Base-by-base conservation (phyloP, 2,797 vertebrate species). In the Anguilla pacifica region DNA sequence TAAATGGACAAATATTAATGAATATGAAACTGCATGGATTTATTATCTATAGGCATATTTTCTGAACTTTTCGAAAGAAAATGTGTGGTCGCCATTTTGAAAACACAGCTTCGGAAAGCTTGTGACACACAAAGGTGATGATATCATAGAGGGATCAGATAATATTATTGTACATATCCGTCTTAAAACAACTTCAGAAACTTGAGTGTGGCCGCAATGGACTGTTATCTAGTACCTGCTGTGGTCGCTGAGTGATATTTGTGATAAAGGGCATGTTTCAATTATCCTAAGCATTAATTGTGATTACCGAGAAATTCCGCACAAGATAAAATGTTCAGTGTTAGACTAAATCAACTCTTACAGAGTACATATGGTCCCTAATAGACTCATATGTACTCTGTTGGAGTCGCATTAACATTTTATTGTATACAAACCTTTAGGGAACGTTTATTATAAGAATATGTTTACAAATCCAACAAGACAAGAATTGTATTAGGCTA, bases 141-240 rank as follows among this genome's bases (percentile, higher is more conserved):
- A 86, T 79, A 59, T 87, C 77, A 82, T 22, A 25, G 72, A 61
- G 22, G 74, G 35, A 87, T 74, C 53, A 59, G 74, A 61, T 61
- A 82, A 64, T 61, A 49, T 64, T 61, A 49, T 49, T 61, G 43
- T 19, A 87, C 82, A 86, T 72, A 22, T 79, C 15, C 22, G 74
- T 79, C 74, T 43, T 51, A 72, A 17, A 46, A 70, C 17, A n/a
- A 72, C 46, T 51, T 74, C 19, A 86, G 85, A 51, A 53, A 85
- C 51, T 17, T 85, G 57, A 31, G 28, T 70, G 49, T 28, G 64
- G 43, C 64, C 85, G 25, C 39, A 43, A 86, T 46, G 46, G 67
- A 7, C 22, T 35, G 43, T 31, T 35, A 70, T 49, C 85, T 46
- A 70, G 3, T 31, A 86, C 74, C 61, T 61, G 84, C 57, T 3